A percentile compares a stretch with the other conserved stretches of the same genome.
These are phyloP conservation scores for Stenodema calcarata DNA, from an alignment of 2,888 invertebrate genomes.

Conservation along the genomic window DNA sequence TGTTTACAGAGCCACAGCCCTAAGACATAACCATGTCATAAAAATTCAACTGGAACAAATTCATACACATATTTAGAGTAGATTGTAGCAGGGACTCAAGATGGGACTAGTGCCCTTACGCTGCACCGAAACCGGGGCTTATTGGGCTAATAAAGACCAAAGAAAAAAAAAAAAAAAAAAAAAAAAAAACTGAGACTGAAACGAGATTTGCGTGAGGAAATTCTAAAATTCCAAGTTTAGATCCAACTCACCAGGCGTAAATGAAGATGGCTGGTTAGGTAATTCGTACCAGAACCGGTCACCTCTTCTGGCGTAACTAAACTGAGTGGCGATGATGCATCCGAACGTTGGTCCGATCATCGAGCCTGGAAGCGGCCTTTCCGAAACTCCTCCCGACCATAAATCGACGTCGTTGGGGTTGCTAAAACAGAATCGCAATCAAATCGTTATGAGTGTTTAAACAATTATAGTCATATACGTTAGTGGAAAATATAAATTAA, in stretches of 20 bases:
- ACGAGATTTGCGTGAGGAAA: no score
- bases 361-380: slow-evolving; percentile 85
- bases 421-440: slow-evolving; percentile 61
- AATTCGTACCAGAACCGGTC: slow-evolving; percentile 96
- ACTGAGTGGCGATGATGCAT: slow-evolving; percentile 91
- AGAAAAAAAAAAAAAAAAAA: no score
- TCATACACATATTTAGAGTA: no score
- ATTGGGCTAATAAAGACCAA: no score
- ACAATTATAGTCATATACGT: background rate
- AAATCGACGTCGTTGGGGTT: slow-evolving; percentile 91
- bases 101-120: no score
- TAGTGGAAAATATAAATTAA: background rate
- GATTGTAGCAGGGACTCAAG: no score
- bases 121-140: no score
- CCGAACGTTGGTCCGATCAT: slow-evolving; percentile 95
- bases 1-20: no score
- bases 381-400: slow-evolving; percentile 94
- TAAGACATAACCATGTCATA: no score
- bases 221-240: background rate
- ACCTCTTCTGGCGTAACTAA: slow-evolving; percentile 85
- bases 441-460: background rate
- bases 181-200: no score
- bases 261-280: slow-evolving; percentile 89
- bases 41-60: no score
- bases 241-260: slow-evolving; percentile 68